These are phyloP conservation scores for Scaptomyza parva DNA, from an alignment of 2,888 invertebrate species.

Conservation along the genomic window DNA sequence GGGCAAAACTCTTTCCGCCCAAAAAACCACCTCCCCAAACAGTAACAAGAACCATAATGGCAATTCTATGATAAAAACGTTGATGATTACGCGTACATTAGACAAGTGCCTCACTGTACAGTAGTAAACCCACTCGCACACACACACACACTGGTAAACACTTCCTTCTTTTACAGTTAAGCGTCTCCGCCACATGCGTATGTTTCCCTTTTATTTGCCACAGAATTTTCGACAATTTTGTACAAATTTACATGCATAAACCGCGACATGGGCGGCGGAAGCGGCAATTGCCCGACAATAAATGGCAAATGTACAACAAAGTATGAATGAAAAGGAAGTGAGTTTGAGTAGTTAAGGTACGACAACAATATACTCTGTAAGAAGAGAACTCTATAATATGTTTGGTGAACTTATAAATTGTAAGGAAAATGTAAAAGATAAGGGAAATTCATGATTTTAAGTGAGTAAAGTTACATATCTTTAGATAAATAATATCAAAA, in stretches of 20 bases:
- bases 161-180: constrained; percentile 14
- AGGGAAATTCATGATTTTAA: too few species aligned
- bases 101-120: constrained; percentile 56
- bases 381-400: not conserved
- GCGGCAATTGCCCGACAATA: constrained; percentile 75
- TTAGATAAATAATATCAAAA: too few species aligned
- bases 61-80: constrained; percentile 68
- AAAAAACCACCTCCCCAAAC: constrained; percentile 23
- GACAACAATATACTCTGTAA: not conserved
- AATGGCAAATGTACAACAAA: constrained; percentile 58
- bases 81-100: constrained; percentile 76
- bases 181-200: constrained; percentile 15
- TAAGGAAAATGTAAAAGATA: too few species aligned
- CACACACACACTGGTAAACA: too few species aligned
- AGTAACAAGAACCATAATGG: constrained; percentile 36
- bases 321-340: not conserved
- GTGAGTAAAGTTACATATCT: too few species aligned
- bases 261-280: constrained; percentile 71
- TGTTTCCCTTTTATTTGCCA: constrained; percentile 73
- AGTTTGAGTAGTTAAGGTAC: not conserved
- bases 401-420: not conserved
- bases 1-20: constrained; percentile 36
- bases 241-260: constrained; percentile 80
- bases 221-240: constrained; percentile 81
- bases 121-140: constrained; percentile 12